phyloP scores from a whole-genome alignment of 64 coral and sea anemone species.

The Pocillopora verrucosa region DNA sequence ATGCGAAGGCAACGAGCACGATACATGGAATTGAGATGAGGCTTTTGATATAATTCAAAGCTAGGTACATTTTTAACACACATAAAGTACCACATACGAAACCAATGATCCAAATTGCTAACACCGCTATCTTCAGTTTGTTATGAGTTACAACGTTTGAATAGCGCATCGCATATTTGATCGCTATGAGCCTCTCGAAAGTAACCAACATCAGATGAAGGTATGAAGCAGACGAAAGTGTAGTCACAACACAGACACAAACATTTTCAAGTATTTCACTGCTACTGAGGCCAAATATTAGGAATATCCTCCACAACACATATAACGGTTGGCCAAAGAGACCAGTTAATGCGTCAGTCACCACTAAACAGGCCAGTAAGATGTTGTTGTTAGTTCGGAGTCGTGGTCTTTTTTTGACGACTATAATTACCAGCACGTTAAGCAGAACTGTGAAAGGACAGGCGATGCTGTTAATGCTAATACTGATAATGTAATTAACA shows the following conservation, averaged over 20 bases:
- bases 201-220: background rate
- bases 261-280: background rate
- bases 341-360: conserved; percentile 21
- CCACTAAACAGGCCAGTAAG: background rate
- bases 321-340: background rate
- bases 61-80: background rate
- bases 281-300: background rate
- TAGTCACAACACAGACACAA: background rate
- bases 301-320: background rate
- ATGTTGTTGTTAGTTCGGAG: conserved; percentile 2
- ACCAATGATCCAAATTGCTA: background rate
- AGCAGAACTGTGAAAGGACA: conserved; percentile 12
- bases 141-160: background rate
- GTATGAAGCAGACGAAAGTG: background rate
- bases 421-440: conserved; percentile 7
- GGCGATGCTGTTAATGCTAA: conserved; percentile 2
- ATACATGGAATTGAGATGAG: background rate
- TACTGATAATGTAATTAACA: background rate
- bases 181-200: background rate
- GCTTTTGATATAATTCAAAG: background rate
- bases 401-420: background rate
- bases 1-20: background rate
- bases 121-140: background rate
- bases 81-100: background rate
- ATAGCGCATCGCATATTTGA: background rate